Base-by-base conservation (phyloP, 1,140 invertebrate genomes). In the Dendrolimus kikuchii region DNA sequence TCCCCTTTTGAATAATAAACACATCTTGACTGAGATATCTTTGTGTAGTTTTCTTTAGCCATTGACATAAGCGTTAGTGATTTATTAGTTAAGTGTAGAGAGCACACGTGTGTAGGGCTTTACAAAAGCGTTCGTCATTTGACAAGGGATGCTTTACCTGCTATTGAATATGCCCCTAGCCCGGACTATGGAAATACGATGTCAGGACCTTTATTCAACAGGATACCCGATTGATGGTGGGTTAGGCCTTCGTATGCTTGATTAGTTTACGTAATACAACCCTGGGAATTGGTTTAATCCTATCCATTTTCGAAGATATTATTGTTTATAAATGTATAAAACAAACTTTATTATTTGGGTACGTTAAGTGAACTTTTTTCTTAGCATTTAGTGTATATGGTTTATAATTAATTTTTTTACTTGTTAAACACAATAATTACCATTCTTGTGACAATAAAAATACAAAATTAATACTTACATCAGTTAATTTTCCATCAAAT, bases 81-180 rank as follows among this genome's bases (percentile, higher is more conserved):
- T 64, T 55, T 58, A 64, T 64, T 51, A 49, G 44, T 45, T 48
- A 23, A 23, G 23, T 23, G 23, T 23, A 23, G 23, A 23, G 40
- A 7, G 49, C 47, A 56, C 60, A 65, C 60, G 65, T 71, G 64
- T 66, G 64, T 52, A 23, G 23, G 23, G 23, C 23, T 23, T 45
- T 48, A 38, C 23, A 37, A 47, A 6, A 50, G 44, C 38, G 56
- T 54, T 56, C 57, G 47, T 54, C 55, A 53, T 58, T 60, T 62
- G 68, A 67, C 62, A 48, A 62, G 68, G 68, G 61, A 64, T 57
- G 53, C 48, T 52, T 46, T 84, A 84, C 81, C 81, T 84, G 81
- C 75, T 71, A 61, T 71, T 64, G 59, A 69, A 72, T 74, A 60
- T 67, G 62, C 46, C 63, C 51, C 49, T 23, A 23, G 23, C 23